Conservation (phyloP, 2,797 vertebrate genomes). For the Cryptoblepharus egeriae region DNA sequence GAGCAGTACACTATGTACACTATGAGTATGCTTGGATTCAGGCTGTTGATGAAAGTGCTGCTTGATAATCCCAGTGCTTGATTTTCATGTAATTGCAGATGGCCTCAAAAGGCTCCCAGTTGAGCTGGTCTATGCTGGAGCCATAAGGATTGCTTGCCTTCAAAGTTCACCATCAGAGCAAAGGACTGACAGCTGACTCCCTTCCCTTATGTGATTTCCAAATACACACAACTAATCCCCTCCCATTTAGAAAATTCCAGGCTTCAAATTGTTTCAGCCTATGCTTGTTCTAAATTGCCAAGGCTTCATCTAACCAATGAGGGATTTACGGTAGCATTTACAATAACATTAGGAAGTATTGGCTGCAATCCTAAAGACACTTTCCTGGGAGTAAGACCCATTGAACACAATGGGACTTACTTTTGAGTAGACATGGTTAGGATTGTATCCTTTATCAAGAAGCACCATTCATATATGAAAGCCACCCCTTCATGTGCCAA, state of each 20-base stretch:
- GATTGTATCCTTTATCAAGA: too few relatives aligned
- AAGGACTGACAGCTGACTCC: not conserved
- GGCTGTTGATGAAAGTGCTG: not conserved
- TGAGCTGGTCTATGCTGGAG: not conserved
- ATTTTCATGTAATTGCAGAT: slow-evolving; percentile 5
- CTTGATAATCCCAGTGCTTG: not conserved
- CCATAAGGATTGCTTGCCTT: not conserved
- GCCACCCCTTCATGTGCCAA: not conserved
- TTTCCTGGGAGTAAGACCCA: too few relatives aligned
- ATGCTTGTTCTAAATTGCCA: slow-evolving; percentile 17
- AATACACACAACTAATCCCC: slow-evolving; percentile 13
- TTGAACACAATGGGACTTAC: too few relatives aligned
- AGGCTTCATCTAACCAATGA: not conserved
- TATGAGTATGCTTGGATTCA: not conserved
- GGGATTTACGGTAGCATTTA: slow-evolving; percentile 2
- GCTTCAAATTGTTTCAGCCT: slow-evolving; percentile 35
- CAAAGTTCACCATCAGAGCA: not conserved
- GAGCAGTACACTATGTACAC: not conserved
- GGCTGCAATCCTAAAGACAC: too few relatives aligned
- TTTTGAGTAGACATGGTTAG: too few relatives aligned
- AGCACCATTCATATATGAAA: not conserved
- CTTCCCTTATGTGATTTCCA: not conserved
- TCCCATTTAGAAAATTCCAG: slow-evolving; percentile 10
- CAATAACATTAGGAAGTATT: not conserved
- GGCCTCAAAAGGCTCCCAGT: not conserved